Evolutionary conservation across 2,113 vertebrate species (phyloP), one percentile per base, ranked within the genome.

Genomic region (Cebidichthys violaceus): DNA sequence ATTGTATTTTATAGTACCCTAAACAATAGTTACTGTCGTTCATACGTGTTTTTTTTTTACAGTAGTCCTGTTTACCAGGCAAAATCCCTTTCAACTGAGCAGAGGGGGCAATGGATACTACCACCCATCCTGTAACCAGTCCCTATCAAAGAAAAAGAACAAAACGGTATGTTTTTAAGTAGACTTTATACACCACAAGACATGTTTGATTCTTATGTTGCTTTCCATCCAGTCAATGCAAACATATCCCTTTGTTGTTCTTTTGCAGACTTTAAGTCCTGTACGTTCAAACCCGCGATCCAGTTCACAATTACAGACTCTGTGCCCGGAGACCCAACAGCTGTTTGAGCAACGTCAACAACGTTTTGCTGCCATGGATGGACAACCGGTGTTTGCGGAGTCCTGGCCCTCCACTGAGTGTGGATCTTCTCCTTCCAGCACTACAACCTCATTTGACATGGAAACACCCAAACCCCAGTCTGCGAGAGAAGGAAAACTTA

Each of bases 331-430:
- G n/a, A 77, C 67, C 13, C 86, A 79, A 17, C 45, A 4, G 71
- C 78, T 72, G 13, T 18, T 77, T 39, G 81, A 78, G 22, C 88
- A 75, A 50, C 33, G 52, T 17, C 60, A 83, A 7, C 39, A 31
- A 29, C 9, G 39, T 27, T 67, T 81, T 14, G 24, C 37, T 0
- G 54, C 43, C 33, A 27, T 61, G 0, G 87, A 91, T 39, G 84
- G 74, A 59, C 64, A 90, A n/a, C 89, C 90, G 59, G 90, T 77
- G 52, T 95, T 91, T 73, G 85, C 90, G 17, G 95, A 96, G 29
- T 96, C 94, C 22, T 96, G 96, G 96, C 93, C 95, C 2, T 96
- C 94, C 7, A 91, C 92, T 13, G 95, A 94, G 11, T 83, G 70
- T 5, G 79, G 83, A 67, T 94, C 90, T 22, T 90, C 84, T 73